Conservation (phyloP, 2,888 invertebrate genomes). For the Tipula lateralis region DNA sequence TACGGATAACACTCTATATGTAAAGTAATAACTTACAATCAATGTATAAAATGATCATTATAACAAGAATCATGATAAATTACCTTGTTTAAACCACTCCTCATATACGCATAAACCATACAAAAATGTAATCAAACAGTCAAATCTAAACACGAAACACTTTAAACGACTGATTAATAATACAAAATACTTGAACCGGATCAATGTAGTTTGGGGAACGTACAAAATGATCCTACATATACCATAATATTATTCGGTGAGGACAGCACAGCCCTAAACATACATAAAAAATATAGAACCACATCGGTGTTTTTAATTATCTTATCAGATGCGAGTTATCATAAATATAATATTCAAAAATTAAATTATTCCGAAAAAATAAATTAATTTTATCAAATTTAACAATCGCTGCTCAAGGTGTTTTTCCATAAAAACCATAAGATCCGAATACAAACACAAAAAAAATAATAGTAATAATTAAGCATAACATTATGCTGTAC, state of each 20-base stretch:
- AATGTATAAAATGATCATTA: too few species aligned
- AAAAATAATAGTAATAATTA: not conserved
- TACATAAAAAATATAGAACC: not conserved
- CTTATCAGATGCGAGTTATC: slow-evolving; percentile 19
- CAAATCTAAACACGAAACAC: not conserved
- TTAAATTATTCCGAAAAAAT: not conserved
- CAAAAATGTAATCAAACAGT: not conserved
- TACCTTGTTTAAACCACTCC: too few species aligned
- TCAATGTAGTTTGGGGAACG: not conserved
- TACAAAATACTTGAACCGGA: not conserved
- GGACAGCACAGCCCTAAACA: not conserved
- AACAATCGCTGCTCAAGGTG: slow-evolving; percentile 19
- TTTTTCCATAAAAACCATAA: slow-evolving; percentile 7
- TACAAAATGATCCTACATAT: not conserved
- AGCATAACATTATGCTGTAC: not conserved
- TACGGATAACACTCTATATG: too few species aligned
- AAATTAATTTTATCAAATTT: slow-evolving; percentile 19
- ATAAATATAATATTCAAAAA: slow-evolving; percentile 11
- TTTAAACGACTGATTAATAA: not conserved
- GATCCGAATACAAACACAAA: not conserved
- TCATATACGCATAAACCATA: too few species aligned
- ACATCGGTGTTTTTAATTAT: not conserved
- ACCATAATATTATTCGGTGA: not conserved
- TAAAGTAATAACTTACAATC: too few species aligned
- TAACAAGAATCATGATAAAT: too few species aligned